phyloP scores from a whole-genome alignment of 2,888 invertebrate genomes.

The Eilema depressum region DNA sequence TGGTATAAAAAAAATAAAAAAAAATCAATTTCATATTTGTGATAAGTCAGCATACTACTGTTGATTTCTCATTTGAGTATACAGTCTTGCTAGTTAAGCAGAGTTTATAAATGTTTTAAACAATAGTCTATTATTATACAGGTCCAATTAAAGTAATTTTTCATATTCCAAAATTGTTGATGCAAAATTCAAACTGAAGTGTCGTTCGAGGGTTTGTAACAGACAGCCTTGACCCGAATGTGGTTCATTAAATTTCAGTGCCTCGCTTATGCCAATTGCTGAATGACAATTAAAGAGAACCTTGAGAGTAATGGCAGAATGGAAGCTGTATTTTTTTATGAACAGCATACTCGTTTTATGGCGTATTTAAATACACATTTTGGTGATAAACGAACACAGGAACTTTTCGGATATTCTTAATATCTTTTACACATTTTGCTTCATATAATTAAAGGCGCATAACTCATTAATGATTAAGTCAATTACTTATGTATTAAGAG shows the following conservation, averaged over 20 bases:
- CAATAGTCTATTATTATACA: slow-evolving; percentile 34
- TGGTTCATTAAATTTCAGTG: slow-evolving; percentile 78
- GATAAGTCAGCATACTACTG: neutral
- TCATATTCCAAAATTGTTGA: slow-evolving; percentile 50
- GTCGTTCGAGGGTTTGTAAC: slow-evolving; percentile 49
- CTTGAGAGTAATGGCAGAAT: slow-evolving; percentile 64
- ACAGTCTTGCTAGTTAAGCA: neutral
- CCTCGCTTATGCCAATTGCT: slow-evolving; percentile 74
- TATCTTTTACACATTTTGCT: neutral
- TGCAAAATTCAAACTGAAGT: slow-evolving; percentile 44
- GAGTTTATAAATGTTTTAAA: slow-evolving; percentile 35
- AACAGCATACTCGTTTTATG: slow-evolving; percentile 64
- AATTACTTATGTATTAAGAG: neutral
- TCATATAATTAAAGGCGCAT: neutral
- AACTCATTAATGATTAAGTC: neutral
- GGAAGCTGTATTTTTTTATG: slow-evolving; percentile 65
- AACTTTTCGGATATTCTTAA: neutral
- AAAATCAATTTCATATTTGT: neutral
- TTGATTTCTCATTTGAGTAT: no score
- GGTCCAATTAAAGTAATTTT: slow-evolving; percentile 43
- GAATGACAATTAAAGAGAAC: slow-evolving; percentile 76
- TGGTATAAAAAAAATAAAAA: neutral
- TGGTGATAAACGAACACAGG: neutral
- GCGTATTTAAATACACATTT: slow-evolving; percentile 56
- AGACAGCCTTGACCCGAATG: slow-evolving; percentile 77